These are phyloP conservation scores for Seriola aureovittata DNA, from an alignment of 2,113 vertebrate species.

Conservation along the genomic window DNA sequence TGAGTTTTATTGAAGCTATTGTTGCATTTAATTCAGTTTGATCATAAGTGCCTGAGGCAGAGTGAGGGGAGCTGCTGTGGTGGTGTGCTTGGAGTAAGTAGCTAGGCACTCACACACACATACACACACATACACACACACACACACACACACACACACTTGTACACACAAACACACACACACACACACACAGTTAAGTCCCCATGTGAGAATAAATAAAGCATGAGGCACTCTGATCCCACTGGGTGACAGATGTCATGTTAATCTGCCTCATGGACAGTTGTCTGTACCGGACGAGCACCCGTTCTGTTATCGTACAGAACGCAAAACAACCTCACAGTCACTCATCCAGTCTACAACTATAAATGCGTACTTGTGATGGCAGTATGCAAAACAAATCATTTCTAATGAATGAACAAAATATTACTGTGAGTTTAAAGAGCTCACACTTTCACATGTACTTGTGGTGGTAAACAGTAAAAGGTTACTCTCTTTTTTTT, in stretches of 20 bases:
- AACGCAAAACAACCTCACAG: constrained; percentile 19
- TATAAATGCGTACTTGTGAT: neutral
- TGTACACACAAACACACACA: constrained; percentile 20
- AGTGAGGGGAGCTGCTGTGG: constrained; percentile 27
- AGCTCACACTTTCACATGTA: neutral
- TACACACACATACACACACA: constrained; percentile 16
- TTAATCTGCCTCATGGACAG: constrained; percentile 79
- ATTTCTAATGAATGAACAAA: too few relatives aligned
- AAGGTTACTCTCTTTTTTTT: neutral
- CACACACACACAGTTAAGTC: constrained; percentile 56
- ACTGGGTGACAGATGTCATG: constrained; percentile 81
- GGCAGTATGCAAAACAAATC: too few relatives aligned
- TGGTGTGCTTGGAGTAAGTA: constrained; percentile 52
- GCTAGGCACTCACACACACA: constrained; percentile 40
- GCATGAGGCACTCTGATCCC: constrained; percentile 71
- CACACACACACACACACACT: constrained; percentile 26
- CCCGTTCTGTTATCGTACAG: constrained; percentile 37
- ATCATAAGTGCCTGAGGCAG: constrained; percentile 65
- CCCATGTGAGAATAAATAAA: constrained; percentile 72
- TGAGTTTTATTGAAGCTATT: constrained; percentile 61
- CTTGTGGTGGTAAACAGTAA: neutral
- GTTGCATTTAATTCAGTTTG: constrained; percentile 72
- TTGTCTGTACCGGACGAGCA: constrained; percentile 55
- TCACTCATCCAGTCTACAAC: neutral
- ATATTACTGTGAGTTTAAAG: neutral